Percentiles rank a stretch among this genome's conserved stretches.
These are phyloP conservation scores for Polymixis flavicincta DNA, from an alignment of 2,888 invertebrate species.

Conservation along the genomic window DNA sequence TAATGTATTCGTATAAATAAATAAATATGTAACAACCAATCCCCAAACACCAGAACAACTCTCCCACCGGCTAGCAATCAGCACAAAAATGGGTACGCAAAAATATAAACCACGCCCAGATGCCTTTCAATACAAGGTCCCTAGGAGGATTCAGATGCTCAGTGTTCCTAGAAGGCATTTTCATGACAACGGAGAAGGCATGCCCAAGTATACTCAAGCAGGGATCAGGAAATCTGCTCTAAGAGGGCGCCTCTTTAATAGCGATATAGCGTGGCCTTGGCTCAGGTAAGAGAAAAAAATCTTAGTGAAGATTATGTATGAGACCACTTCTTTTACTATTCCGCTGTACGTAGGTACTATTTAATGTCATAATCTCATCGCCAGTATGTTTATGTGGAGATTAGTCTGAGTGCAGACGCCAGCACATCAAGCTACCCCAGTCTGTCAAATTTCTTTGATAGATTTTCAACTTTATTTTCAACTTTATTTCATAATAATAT, in stretches of 20 bases:
- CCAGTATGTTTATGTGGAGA: neutral
- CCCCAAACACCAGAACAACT: slow-evolving; percentile 21
- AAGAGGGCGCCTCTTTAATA: slow-evolving; percentile 69
- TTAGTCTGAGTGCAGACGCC: neutral
- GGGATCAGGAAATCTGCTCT: slow-evolving; percentile 82
- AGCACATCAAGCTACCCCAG: no score
- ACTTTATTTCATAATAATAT: no score
- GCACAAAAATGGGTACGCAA: slow-evolving; percentile 73
- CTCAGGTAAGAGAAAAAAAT: slow-evolving; percentile 77
- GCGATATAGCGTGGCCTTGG: slow-evolving; percentile 83
- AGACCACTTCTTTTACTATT: neutral
- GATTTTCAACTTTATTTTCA: no score
- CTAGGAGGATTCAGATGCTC: slow-evolving; percentile 76
- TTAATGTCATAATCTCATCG: neutral
- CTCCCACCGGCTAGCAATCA: slow-evolving; percentile 71
- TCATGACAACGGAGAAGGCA: slow-evolving; percentile 74
- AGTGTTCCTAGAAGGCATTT: slow-evolving; percentile 77
- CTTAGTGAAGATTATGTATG: neutral
- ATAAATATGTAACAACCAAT: slow-evolving; percentile 40
- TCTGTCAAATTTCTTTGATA: no score
- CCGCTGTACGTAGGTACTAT: neutral
- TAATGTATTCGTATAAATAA: slow-evolving; percentile 17
- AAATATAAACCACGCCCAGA: slow-evolving; percentile 63
- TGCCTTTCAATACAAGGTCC: slow-evolving; percentile 75
- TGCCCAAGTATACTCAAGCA: slow-evolving; percentile 75